Evolutionary conservation across 1,140 invertebrate genomes (phyloP), one percentile per base, ranked within the genome.

Genomic region (Nautilus pompilius): DNA sequence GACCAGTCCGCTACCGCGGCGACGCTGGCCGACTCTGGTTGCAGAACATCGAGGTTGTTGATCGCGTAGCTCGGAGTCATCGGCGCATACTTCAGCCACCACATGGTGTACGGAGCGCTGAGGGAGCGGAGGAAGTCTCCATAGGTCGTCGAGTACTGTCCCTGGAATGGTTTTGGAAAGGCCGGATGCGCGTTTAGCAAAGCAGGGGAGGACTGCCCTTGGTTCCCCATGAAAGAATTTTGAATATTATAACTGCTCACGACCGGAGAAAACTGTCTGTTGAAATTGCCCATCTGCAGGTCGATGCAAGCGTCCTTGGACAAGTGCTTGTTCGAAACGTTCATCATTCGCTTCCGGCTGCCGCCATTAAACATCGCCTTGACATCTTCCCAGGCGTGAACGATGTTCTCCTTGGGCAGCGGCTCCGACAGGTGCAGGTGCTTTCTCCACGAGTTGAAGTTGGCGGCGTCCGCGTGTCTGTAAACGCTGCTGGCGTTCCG

Each of bases 321-420:
- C 41, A 59, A 34, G 17, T 46, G 34, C 57, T 53, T 32, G 28
- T 56, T 54, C 51, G 20, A 49, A 15, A 46, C 33, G 29, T 30
- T 41, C 5, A 53, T 28, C 63, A 95, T 84, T 41, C 95, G 84
- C 77, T 97, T 97, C 22, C 96, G 87, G 1, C 93, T 96, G 0
- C 95, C 95, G 2, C 96, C 95, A 80, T 98, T 98, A 81, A 98
- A 98, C 94, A 98, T 98, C 0, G 96, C 95, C 71, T 98, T 98
- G 0, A 97, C 94, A 81, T 98, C 95, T 82, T 97, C 94, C 85
- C 85, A 87, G 0, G 82, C 79, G 70, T 83, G 82, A 13, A 75
- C 63, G 20, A 85, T 54, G 3, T 76, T 68, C 26, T 82, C 79
- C n/a, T 59, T 48, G 8, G 46, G 58, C 2, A 57, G 22, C 8